Base-by-base conservation (phyloP, 2,888 invertebrate species). In the Oasisia sp. region DNA sequence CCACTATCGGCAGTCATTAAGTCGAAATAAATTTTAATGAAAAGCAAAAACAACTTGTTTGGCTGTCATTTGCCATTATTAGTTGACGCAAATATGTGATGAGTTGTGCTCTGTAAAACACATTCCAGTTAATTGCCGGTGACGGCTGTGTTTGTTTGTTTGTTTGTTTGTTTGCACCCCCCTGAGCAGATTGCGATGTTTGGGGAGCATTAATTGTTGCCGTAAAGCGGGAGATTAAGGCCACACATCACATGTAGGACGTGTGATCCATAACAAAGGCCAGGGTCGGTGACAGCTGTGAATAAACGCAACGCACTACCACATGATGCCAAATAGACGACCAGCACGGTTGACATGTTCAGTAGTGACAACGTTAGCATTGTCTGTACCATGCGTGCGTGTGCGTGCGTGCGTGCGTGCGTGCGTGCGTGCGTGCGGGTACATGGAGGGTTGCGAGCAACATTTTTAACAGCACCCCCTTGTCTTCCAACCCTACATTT, bases 311-410 rank as follows among this genome's bases (percentile, higher is more conserved):
- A 38, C 38, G 38, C 38, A 56, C 56, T 56, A 74, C 74, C 74
- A 74, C 74, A 74, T 74, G 74, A 74, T 74, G 74, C 74, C 19
- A 74, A 74, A 74, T 74, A 74, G 74, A 74, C 74, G 27, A 74
- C 27, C 27, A 27, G 19, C 74, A 74, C 7, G 14, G 19, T n/a
- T 74, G 14, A 19, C 7, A 74, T 74, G 74, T 19, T 4, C 74
- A 14, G 12, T 0, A 1, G 50, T 50, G 14, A 0, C 50, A 11
- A 50, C 50, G 50, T 50, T 0, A 12, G 14, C 50, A 14, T 74
- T 74, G 74, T n/a, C 19, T 74, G 27, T 27, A n/a, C 27, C 74
- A n/a, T 74, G 74, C 74, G 27, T 74, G 2, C 7, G n/a, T 74
- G 74, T 74, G 27, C 74, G 27, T 74, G 74, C 74, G 27, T 74